Conservation (phyloP, 2,888 invertebrate species). For the Gisinianus flammeolus region DNA sequence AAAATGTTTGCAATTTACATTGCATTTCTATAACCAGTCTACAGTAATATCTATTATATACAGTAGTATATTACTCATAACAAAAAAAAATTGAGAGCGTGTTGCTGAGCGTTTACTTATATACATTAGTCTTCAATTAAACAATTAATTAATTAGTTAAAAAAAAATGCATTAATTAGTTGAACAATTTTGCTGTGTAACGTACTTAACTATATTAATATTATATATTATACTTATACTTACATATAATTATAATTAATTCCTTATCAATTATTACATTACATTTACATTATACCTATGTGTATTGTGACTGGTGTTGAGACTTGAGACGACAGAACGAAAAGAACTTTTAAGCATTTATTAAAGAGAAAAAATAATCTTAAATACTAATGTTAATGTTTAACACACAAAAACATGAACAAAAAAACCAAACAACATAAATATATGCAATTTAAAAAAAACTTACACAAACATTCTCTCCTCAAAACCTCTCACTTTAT, state of each 20-base stretch:
- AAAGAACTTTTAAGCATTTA: no score
- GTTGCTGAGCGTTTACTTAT: background rate
- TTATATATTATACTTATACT: background rate
- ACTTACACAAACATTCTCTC: no score
- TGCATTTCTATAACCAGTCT: background rate
- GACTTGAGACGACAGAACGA: background rate
- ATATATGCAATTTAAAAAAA: no score
- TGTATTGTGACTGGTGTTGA: background rate
- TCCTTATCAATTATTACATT: background rate
- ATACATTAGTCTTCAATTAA: background rate
- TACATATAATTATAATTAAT: background rate
- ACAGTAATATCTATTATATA: background rate
- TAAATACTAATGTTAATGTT: no score
- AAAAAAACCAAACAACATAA: no score
- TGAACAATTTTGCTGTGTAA: background rate
- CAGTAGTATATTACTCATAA: background rate
- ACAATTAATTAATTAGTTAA: background rate
- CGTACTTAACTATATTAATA: background rate
- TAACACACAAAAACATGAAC: no score
- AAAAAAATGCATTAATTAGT: background rate
- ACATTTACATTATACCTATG: background rate
- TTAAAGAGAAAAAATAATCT: no score
- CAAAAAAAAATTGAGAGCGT: background rate
- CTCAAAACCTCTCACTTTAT: no score
- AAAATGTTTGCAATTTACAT: background rate